Evolutionary conservation across 2,113 vertebrate species (phyloP), one percentile per base, ranked within the genome.

Genomic region (Ctenodactylus gundi): DNA sequence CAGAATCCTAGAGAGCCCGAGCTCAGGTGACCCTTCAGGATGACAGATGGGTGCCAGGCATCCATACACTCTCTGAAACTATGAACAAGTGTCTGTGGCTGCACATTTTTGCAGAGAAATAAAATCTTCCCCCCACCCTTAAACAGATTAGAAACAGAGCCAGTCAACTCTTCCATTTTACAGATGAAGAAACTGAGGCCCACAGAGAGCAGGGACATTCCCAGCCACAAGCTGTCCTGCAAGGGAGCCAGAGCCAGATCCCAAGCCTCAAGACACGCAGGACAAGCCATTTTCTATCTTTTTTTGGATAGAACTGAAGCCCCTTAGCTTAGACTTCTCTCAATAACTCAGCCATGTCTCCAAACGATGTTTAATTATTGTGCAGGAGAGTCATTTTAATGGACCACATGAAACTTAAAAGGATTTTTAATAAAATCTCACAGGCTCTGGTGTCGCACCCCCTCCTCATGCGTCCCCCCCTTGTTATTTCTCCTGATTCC

Each of bases 351-450:
- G 91, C 72, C 31, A 95, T 8, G n/a, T 97, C 96, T 97, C 97
- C 92, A 97, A 97, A 94, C 41, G 75, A 95, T 95, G 93, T 97
- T 98, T 97, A 98, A 98, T 98, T 98, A 97, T 96, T 97, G 96
- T 95, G 90, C 96, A 96, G 92, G 94, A 97, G 95, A 95, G 96
- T 95, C 55, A 55, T 90, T 97, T 98, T 96, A 97, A 98, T 97
- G 85, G 95, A 95, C 92, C 80, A 81, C 95, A 72, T 96, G 97
- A 97, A 98, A 97, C 78, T 70, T 98, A 97, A 97, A 39, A 97
- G 94, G 94, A 98, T 97, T 98, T 98, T 98, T 98, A 98, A 98
- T 97, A 95, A 97, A 98, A 97, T 93, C 97, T 97, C 95, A 23
- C 51, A 77, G 77, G 90, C 91, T 96, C 96, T 91, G 88, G 82